Evolutionary conservation across 2,888 invertebrate species (phyloP).

Genomic region (Caenorhabditis sp.): DNA sequence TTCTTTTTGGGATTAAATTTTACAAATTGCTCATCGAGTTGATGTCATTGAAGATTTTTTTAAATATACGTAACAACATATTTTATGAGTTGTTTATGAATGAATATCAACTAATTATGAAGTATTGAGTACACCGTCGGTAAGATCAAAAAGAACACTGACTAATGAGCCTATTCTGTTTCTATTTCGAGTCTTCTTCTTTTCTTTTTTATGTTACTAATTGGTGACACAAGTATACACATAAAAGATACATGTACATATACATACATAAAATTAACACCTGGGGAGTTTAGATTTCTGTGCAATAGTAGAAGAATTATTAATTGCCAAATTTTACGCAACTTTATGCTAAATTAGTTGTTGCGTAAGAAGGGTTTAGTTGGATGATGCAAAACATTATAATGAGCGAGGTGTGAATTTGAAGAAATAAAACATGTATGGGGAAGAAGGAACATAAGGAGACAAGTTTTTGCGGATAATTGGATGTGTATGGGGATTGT

Average conservation of each 20-base stretch:
- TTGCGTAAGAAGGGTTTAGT: constrained; percentile 22
- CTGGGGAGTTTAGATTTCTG: background rate
- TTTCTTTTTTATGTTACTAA: background rate
- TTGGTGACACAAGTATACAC: background rate
- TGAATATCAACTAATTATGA: constrained; percentile 12
- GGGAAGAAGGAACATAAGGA: background rate
- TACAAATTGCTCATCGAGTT: background rate
- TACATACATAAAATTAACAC: too few species aligned
- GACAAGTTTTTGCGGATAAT: too few species aligned
- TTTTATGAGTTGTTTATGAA: background rate
- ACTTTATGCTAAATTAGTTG: constrained; percentile 1
- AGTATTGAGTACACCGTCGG: constrained; percentile 17
- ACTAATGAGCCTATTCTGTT: constrained; percentile 38
- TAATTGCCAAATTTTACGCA: constrained; percentile 8
- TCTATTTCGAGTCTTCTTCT: constrained; percentile 2
- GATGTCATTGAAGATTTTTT: too few species aligned
- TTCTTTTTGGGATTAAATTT: too few species aligned
- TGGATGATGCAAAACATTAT: constrained; percentile 21
- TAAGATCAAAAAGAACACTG: constrained; percentile 20
- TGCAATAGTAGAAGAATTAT: constrained; percentile 22
- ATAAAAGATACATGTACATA: background rate
- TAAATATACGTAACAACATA: background rate
- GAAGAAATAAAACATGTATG: background rate
- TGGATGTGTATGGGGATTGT: too few species aligned
- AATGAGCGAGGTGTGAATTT: constrained; percentile 9